Base-by-base conservation (phyloP, 2,888 invertebrate species). In the Pantelozetes paolii region DNA sequence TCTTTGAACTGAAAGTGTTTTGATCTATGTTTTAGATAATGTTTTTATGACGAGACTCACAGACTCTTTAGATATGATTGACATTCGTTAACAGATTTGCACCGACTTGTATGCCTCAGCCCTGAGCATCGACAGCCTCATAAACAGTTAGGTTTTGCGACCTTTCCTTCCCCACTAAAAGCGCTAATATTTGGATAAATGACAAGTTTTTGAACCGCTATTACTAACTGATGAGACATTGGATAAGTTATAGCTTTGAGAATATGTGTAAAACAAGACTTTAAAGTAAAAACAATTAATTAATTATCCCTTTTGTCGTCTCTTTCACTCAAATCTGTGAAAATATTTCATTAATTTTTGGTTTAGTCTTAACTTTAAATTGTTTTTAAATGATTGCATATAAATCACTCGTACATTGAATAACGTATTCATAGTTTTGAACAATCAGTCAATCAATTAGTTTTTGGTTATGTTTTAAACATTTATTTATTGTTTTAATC, bases 11-110 rank as follows among this genome's bases (percentile, higher is more conserved):
- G n/a, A 64, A 64, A 64, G 62, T 42, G 42, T 69, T 67, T 42
- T 69, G 69, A 69, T 69, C 36, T 20, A 45, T 45, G 42, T 69
- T 15, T 26, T 23, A 69, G 69, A 69, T 69, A 69, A 69, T 42
- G 6, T 54, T 23, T 42, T 69, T 42, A 45, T 40, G 67, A 69
- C 69, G 15, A 69, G 69, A 26, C 13, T 45, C 23, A n/a, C 3
- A 28, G 18, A 15, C 42, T 67, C 20, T 67, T 67, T 42, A 42
- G 69, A 64, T 64, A 64, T 64, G 62, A 64, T 20, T 64, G 62
- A 64, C 62, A 64, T 64, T 64, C 20, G 62, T 32, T 64, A 64
- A 64, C 32, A 36, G 62, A 20, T 64, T 64, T 9, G 13, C 62
- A 64, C 36, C 62, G 62, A 23, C 32, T 36, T 32, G 23, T 54